A percentile compares a stretch with the other conserved stretches of the same genome.
Conservation (phyloP, 92 coral and sea anemone species). For the Pocillopora meandrina region DNA sequence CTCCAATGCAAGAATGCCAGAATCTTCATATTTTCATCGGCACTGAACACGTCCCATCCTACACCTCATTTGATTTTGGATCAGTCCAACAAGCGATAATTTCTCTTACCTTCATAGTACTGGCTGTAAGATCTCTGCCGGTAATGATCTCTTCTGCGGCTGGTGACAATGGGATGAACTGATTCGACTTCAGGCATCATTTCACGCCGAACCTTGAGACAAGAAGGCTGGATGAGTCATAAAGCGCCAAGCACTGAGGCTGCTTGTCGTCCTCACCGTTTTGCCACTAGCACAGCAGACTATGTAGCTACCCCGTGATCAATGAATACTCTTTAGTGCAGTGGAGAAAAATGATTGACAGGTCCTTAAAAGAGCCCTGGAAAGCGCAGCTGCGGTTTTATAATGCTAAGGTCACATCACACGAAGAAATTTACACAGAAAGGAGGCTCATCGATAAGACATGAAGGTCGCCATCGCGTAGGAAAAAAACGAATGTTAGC, state of each 20-base stretch:
- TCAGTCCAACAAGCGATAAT: background rate
- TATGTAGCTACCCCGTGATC: background rate
- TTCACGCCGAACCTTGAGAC: slow-evolving; percentile 33
- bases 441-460: background rate
- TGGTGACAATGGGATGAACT: slow-evolving; percentile 21
- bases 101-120: slow-evolving; percentile 38
- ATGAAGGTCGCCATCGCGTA: too few relatives aligned
- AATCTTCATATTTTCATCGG: too few relatives aligned
- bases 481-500: too few relatives aligned
- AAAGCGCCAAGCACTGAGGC: background rate
- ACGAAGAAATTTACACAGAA: background rate
- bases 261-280: slow-evolving; percentile 6
- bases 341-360: slow-evolving; percentile 15
- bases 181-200: slow-evolving; percentile 46
- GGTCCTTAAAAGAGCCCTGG: background rate
- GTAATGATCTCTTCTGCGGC: slow-evolving; percentile 9
- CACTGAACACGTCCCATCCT: too few relatives aligned
- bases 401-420: background rate
- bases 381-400: background rate
- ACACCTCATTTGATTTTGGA: too few relatives aligned
- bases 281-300: background rate
- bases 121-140: slow-evolving; percentile 36
- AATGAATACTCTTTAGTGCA: slow-evolving; percentile 13
- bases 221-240: slow-evolving; percentile 4
- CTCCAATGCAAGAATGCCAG: background rate